These are phyloP conservation scores for Pterocles burchelli DNA, from an alignment of 2,113 vertebrate species.

Conservation along the genomic window DNA sequence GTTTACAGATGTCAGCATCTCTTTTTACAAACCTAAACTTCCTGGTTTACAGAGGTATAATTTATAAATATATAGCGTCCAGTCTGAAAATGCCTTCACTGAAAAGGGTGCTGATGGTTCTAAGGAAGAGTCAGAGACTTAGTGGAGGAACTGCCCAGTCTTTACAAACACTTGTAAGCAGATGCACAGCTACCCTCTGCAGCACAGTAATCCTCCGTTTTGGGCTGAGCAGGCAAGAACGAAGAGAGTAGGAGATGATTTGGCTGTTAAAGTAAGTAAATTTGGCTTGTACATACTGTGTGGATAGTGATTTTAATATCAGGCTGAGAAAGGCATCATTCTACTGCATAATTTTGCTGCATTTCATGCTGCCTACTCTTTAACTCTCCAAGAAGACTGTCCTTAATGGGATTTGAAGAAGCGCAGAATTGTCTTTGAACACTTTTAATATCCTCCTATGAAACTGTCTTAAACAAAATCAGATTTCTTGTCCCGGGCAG, in stretches of 20 bases:
- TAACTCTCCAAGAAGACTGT: neutral
- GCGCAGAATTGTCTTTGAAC: neutral
- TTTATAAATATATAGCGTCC: accelerated
- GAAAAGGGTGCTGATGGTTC: neutral
- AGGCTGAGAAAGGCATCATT: neutral
- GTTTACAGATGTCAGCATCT: neutral
- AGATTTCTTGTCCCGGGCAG: neutral
- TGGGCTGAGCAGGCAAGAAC: neutral
- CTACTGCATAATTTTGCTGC: neutral
- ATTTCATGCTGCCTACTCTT: neutral
- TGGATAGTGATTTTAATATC: conserved; percentile 3
- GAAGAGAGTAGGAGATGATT: neutral
- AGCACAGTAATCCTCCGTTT: neutral
- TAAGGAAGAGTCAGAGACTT: neutral
- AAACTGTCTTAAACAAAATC: neutral
- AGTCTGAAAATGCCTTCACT: neutral
- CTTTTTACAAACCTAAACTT: neutral
- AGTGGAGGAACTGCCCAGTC: neutral
- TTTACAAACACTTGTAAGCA: neutral
- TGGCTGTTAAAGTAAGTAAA: neutral
- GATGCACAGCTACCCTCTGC: neutral
- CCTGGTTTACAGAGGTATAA: neutral
- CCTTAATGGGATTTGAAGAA: neutral
- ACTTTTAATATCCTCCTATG: neutral
- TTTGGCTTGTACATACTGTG: neutral